These are phyloP conservation scores for Polymixis flavicincta DNA, from an alignment of 2,888 invertebrate genomes.

Conservation along the genomic window DNA sequence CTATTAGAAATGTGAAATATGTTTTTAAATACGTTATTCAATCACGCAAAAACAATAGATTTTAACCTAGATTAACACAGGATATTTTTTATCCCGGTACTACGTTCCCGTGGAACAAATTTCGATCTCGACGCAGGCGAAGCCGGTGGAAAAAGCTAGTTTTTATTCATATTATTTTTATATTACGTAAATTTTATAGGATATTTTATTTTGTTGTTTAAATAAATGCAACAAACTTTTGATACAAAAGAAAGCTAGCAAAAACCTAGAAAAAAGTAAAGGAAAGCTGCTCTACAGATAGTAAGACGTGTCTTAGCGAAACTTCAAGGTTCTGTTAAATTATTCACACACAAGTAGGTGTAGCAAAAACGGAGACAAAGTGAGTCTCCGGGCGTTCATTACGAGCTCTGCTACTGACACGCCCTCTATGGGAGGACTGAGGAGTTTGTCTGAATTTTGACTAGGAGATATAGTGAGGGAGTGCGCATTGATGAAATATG, in stretches of 20 bases:
- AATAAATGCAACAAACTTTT: neutral
- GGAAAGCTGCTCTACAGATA: slow-evolving; percentile 45
- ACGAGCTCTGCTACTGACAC: slow-evolving; percentile 69
- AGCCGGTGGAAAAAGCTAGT: too few species aligned
- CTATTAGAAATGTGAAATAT: too few species aligned
- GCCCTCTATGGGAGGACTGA: slow-evolving; percentile 44
- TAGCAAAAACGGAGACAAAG: slow-evolving; percentile 81
- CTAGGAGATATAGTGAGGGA: slow-evolving; percentile 21
- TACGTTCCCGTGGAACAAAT: too few species aligned
- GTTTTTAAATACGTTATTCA: too few species aligned
- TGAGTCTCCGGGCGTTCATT: slow-evolving; percentile 81
- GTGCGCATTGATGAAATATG: slow-evolving; percentile 26
- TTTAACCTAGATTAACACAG: too few species aligned
- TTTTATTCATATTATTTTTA: too few species aligned
- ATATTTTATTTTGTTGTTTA: neutral
- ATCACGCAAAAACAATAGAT: too few species aligned
- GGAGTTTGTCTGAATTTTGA: slow-evolving; percentile 54
- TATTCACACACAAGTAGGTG: slow-evolving; percentile 76
- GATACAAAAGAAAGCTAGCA: neutral
- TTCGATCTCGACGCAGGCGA: too few species aligned
- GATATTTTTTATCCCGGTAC: too few species aligned
- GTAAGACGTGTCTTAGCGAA: slow-evolving; percentile 49
- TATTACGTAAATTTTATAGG: too few species aligned
- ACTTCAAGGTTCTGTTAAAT: slow-evolving; percentile 68
- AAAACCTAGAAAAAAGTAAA: slow-evolving; percentile 15